These are phyloP conservation scores for Lepidochrysops patricia DNA, from an alignment of 2,888 invertebrate genomes.

Conservation along the genomic window DNA sequence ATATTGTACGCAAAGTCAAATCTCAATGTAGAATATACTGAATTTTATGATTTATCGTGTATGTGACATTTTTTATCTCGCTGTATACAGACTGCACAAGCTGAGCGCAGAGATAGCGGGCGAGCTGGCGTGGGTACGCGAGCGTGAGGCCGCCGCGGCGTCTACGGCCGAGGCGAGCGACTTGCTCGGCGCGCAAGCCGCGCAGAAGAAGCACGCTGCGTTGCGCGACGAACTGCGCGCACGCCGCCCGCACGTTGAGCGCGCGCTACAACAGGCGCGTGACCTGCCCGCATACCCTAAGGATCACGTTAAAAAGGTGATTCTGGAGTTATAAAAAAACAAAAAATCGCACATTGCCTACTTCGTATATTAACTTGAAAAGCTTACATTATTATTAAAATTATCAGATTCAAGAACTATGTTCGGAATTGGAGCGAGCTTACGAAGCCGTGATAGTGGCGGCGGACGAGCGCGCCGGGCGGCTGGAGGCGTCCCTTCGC, in stretches of 20 bases:
- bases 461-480: conserved; percentile 81
- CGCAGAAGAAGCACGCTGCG: conserved; percentile 95
- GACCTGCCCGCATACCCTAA: conserved; percentile 83
- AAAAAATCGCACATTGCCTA: too few relatives aligned
- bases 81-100: conserved; percentile 80
- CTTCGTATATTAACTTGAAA: too few relatives aligned
- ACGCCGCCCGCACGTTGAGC: conserved; percentile 88
- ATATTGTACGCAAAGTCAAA: too few relatives aligned
- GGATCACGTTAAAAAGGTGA: conserved; percentile 85
- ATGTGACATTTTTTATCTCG: neutral
- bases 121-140: conserved; percentile 96
- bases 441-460: conserved; percentile 84
- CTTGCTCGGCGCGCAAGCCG: conserved; percentile 93
- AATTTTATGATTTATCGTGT: too few relatives aligned
- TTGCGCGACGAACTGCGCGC: conserved; percentile 91
- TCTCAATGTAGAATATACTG: too few relatives aligned
- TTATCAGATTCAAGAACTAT: conserved; percentile 83
- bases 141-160: conserved; percentile 85
- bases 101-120: conserved; percentile 94
- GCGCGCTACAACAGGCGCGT: conserved; percentile 86
- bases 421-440: conserved; percentile 79
- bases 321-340: too few relatives aligned
- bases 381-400: too few relatives aligned
- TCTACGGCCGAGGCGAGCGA: conserved; percentile 78
- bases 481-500: conserved; percentile 88